These are phyloP conservation scores for Coluber constrictor DNA, from an alignment of 2,797 vertebrate species.

Conservation along the genomic window DNA sequence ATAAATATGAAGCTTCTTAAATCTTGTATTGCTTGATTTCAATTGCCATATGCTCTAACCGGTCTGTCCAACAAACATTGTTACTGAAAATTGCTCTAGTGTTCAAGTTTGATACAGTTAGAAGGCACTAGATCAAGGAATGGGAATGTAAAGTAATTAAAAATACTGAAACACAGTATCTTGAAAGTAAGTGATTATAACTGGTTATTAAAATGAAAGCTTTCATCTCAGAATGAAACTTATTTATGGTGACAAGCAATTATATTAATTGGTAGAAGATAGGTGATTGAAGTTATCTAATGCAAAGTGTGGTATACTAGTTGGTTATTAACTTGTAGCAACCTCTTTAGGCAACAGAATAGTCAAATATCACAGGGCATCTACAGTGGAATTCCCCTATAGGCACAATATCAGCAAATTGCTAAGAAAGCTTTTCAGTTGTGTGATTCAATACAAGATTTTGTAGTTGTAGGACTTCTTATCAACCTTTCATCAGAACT, in stretches of 20 bases:
- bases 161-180: neutral
- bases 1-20: neutral
- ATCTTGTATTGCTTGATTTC: neutral
- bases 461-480: slow-evolving; percentile 7
- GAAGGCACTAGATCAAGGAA: neutral
- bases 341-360: slow-evolving; percentile 2
- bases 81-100: neutral
- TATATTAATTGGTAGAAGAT: neutral
- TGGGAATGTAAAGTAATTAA: neutral
- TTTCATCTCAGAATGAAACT: neutral
- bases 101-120: neutral
- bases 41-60: neutral
- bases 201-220: neutral
- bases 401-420: slow-evolving; percentile 16
- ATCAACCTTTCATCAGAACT: slow-evolving; percentile 9
- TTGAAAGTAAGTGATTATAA: neutral
- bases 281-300: neutral
- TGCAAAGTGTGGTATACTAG: neutral
- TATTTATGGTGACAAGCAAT: neutral
- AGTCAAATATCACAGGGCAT: neutral
- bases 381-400: slow-evolving; percentile 1
- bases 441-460: slow-evolving; percentile 6
- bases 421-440: slow-evolving; percentile 13
- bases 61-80: neutral
- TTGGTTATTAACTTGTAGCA: neutral